These are phyloP conservation scores for Bujurquina vittata DNA, from an alignment of 2,113 vertebrate species.

Conservation along the genomic window DNA sequence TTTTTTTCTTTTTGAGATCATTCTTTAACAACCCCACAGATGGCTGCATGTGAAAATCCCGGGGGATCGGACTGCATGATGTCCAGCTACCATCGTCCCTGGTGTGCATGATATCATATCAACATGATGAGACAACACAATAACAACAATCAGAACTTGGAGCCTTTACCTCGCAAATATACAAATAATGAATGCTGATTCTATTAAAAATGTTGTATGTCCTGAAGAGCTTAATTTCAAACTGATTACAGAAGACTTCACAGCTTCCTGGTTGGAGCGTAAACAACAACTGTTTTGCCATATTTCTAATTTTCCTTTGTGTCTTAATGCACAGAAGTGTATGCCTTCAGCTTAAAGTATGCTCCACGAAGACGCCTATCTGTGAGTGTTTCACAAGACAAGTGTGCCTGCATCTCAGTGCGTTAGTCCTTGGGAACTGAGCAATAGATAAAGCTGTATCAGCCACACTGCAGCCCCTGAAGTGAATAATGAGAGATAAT, in stretches of 20 bases:
- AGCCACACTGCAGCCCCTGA: conserved; percentile 51
- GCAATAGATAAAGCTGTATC: conserved; percentile 65
- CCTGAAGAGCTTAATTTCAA: neutral
- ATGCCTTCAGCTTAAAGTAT: neutral
- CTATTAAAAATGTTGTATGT: neutral
- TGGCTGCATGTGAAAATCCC: neutral
- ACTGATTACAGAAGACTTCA: neutral
- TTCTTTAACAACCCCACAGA: neutral
- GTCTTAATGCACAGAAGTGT: neutral
- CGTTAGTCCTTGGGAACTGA: conserved; percentile 59
- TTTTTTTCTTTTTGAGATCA: neutral
- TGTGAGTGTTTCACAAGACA: conserved; percentile 3
- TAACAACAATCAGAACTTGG: neutral
- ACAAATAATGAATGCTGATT: neutral
- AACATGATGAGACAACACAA: no score
- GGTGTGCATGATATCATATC: neutral
- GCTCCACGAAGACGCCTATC: conserved; percentile 2
- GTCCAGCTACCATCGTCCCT: neutral
- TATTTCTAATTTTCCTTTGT: neutral
- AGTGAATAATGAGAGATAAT: conserved; percentile 63
- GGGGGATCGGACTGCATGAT: neutral
- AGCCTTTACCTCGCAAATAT: neutral
- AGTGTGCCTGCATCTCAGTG: conserved; percentile 20
- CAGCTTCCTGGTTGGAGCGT: neutral
- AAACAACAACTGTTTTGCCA: neutral